phyloP scores from a whole-genome alignment of 2,113 vertebrate species.

The Apteryx owenii region DNA sequence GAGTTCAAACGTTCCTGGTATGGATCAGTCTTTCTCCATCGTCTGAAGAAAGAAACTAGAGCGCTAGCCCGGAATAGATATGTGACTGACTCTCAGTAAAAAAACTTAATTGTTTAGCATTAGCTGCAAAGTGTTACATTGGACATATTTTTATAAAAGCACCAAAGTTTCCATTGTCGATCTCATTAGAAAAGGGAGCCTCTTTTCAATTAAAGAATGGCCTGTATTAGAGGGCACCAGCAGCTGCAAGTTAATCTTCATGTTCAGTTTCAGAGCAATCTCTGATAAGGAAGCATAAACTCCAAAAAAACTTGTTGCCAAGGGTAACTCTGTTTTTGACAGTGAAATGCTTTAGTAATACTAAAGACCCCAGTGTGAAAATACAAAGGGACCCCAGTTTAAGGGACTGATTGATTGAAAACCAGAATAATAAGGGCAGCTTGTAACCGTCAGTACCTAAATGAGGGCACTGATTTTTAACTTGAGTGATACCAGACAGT shows the following conservation, averaged over 20 bases:
- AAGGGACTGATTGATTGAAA: constrained; percentile 59
- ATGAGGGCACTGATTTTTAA: constrained; percentile 69
- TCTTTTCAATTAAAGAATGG: constrained; percentile 24
- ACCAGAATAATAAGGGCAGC: constrained; percentile 50
- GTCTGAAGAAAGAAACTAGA: background rate
- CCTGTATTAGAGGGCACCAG: background rate
- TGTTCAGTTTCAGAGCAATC: constrained; percentile 47
- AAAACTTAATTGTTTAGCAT: background rate
- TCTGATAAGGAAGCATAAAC: constrained; percentile 65
- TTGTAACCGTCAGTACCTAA: constrained; percentile 53
- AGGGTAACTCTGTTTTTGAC: constrained; percentile 68
- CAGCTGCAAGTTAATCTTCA: constrained; percentile 69
- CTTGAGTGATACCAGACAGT: constrained; percentile 71
- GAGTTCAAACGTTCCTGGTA: background rate
- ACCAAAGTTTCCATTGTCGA: background rate
- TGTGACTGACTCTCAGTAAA: background rate
- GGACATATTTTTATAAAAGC: background rate
- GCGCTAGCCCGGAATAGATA: background rate
- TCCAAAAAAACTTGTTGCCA: constrained; percentile 71
- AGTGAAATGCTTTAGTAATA: constrained; percentile 65
- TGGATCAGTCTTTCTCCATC: background rate
- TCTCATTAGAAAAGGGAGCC: background rate
- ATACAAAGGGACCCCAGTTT: constrained; percentile 74
- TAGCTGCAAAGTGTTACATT: background rate
- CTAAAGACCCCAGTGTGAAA: constrained; percentile 70